phyloP scores from a whole-genome alignment of 2,113 vertebrate genomes.

The Corythornis vintsioides region DNA sequence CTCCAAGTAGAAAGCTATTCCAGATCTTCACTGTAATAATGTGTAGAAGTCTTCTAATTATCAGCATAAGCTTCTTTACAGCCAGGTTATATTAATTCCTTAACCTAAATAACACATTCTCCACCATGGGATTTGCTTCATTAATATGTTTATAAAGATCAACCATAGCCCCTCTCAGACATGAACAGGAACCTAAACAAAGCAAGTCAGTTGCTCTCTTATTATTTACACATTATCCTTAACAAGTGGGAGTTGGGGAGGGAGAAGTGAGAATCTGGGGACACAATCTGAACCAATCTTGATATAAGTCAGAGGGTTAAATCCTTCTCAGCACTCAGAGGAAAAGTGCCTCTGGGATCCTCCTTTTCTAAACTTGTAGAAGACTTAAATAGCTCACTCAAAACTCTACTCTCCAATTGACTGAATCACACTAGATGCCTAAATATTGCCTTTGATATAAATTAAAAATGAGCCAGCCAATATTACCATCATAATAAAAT shows the following conservation, averaged over 20 bases:
- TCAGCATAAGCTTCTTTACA: neutral
- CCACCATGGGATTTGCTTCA: neutral
- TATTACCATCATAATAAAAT: neutral
- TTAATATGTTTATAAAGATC: neutral
- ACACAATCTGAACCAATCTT: neutral
- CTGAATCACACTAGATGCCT: neutral
- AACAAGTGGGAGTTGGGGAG: neutral
- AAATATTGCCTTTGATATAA: constrained; percentile 10
- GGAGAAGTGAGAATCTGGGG: neutral
- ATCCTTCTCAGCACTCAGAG: neutral
- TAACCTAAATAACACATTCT: constrained; percentile 36
- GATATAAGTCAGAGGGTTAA: neutral
- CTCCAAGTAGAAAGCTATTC: constrained; percentile 42
- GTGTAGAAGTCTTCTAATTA: constrained; percentile 35
- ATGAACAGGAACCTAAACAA: neutral
- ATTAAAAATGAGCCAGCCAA: neutral
- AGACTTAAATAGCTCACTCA: neutral
- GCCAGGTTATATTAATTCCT: neutral
- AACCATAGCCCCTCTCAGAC: neutral
- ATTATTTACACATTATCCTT: neutral
- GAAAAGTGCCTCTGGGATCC: neutral
- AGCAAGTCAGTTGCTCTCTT: neutral
- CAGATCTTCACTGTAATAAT: neutral
- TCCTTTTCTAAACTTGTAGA: neutral
- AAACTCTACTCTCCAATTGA: neutral